These are phyloP conservation scores for Rhadina sibilatrix DNA, from an alignment of 2,113 vertebrate genomes.

Conservation along the genomic window DNA sequence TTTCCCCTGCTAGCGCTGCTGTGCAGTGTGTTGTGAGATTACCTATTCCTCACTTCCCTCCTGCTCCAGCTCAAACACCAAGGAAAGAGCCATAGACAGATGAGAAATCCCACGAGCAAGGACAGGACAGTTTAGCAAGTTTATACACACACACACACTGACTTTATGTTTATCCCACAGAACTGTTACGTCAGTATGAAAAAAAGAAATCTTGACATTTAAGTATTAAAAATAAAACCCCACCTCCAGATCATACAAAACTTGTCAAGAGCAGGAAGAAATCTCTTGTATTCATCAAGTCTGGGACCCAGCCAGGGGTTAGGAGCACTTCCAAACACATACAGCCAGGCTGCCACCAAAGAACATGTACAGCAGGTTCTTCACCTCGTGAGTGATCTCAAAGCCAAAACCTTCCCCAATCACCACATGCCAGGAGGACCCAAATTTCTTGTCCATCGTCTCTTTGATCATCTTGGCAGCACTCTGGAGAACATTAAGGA, in stretches of 20 bases:
- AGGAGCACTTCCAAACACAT: slow-evolving; percentile 98
- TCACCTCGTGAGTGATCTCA: slow-evolving; percentile 94
- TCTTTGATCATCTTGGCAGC: slow-evolving; percentile 99
- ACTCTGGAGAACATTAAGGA: slow-evolving; percentile 70
- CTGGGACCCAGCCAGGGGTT: slow-evolving; percentile 48
- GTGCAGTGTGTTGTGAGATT: background rate
- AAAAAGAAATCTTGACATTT: slow-evolving; percentile 5
- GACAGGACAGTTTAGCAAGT: background rate
- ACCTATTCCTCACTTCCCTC: background rate
- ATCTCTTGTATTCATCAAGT: background rate
- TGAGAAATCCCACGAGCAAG: background rate
- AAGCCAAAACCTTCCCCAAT: slow-evolving; percentile 96
- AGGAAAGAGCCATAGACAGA: slow-evolving; percentile 5
- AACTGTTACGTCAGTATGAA: slow-evolving; percentile 24
- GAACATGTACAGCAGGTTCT: slow-evolving; percentile 98
- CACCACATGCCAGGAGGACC: slow-evolving; percentile 97
- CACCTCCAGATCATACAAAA: slow-evolving; percentile 55
- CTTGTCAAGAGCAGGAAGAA: slow-evolving; percentile 28
- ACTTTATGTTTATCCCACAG: background rate
- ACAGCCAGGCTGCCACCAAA: slow-evolving; percentile 93
- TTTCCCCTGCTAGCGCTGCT: background rate
- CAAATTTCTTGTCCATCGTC: slow-evolving; percentile 98
- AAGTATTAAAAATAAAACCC: slow-evolving; percentile 56
- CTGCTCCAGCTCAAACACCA: background rate
- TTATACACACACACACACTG: background rate